Evolutionary conservation across 1,140 invertebrate genomes (phyloP), one percentile per base, ranked within the genome.

Genomic region (Helicoverpa armigera): DNA sequence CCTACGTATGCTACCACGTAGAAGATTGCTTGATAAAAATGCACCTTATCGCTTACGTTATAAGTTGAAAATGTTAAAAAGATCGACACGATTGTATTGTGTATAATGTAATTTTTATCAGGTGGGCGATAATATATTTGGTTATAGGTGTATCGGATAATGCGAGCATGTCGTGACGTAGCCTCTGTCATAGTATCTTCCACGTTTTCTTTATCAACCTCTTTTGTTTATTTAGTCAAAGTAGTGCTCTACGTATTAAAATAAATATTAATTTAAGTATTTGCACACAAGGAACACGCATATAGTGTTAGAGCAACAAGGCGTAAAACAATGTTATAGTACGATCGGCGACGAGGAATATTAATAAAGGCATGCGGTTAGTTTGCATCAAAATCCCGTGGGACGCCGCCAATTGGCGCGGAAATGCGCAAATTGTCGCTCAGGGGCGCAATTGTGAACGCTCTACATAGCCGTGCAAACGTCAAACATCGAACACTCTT

Each of bases 321-420:
- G 76, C 50, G 51, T 69, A 79, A 79, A 70, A 58, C 76, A 79
- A 70, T 58, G 76, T 79, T 79, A 70, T 58, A 50, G 5, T 35
- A 70, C 63, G 48, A 48, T 58, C n/a, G 35, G 53, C 58, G 65
- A 58, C 65, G 76, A 65, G 53, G 76, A 79, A 79, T 79, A 70
- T 79, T 79, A 79, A 79, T 60, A 78, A 80, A 84, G 77, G 61
- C 90, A 92, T 91, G 91, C 89, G 78, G 90, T 92, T 92, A 92
- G 89, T 91, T 83, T 83, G 86, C 81, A 89, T 81, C 85, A 83
- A 84, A 87, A 89, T 83, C 87, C 87, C 86, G 89, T 80, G 86
- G 81, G 81, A 83, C 84, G 83, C 77, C 85, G 85, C 85, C 88
- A 91, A 90, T 87, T 90, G 87, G 83, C 85, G 87, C 87, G 90